These are phyloP conservation scores for Thamnophis sirtalis DNA, from an alignment of 2,113 vertebrate species.

Conservation along the genomic window DNA sequence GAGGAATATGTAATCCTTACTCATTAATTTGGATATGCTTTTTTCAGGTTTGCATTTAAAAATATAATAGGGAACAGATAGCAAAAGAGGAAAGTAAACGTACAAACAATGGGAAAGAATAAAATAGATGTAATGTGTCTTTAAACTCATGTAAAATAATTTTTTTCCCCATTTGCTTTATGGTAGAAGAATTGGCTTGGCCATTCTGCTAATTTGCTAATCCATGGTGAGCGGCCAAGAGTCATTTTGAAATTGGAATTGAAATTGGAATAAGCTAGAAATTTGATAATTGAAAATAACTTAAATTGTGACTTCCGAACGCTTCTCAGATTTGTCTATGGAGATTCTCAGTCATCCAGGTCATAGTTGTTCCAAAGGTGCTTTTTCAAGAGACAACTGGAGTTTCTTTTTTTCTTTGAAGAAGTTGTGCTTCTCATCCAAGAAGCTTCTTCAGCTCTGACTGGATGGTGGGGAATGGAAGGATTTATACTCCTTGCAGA, in stretches of 20 bases:
- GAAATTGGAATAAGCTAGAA: neutral
- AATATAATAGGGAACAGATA: neutral
- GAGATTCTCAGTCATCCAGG: too few relatives aligned
- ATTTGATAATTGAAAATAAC: neutral
- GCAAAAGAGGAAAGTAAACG: neutral
- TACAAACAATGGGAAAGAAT: neutral
- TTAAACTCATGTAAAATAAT: neutral
- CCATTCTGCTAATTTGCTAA: neutral
- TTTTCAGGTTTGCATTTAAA: neutral
- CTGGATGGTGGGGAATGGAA: too few relatives aligned
- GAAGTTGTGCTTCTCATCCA: too few relatives aligned
- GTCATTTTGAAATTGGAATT: neutral
- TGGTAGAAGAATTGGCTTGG: neutral
- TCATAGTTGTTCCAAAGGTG: too few relatives aligned
- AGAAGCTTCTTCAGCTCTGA: too few relatives aligned
- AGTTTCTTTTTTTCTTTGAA: too few relatives aligned
- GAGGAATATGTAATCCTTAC: neutral
- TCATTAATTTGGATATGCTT: neutral
- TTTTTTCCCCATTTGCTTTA: neutral
- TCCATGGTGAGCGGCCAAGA: neutral
- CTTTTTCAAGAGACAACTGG: too few relatives aligned
- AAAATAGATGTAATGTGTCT: neutral
- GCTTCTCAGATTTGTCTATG: neutral
- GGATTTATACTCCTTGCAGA: too few relatives aligned
- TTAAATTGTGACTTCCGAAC: neutral